Evolutionary conservation across 2,113 vertebrate species (phyloP), one percentile per base, ranked within the genome.

Genomic region (Prolemur simus): DNA sequence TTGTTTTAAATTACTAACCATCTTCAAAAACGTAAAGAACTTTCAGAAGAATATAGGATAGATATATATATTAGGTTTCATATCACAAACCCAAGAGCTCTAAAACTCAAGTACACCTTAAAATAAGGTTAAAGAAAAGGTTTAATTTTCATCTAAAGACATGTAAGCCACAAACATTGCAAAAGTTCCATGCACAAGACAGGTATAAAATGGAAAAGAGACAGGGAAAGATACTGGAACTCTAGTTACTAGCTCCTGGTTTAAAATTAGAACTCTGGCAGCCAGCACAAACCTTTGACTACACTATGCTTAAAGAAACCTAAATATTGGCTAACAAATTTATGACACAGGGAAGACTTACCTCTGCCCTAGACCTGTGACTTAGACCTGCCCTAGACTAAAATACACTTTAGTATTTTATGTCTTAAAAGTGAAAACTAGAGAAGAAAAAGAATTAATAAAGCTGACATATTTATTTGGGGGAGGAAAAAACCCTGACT

Each of bases 221-320:
- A 64, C 39, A 25, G 78, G 27, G 63, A 49, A 64, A 92, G 37
- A 89, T 32, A 96, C 8, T 58, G 12, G 17, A 92, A 66, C 42
- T 89, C 54, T 20, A 74, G 78, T 34, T 88, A 80, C 47, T 84
- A 91, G 64, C 71, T 96, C 78, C 71, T 39, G 34, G 37, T 91
- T 91, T 94, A 85, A 96, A 97, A 96, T 93, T n/a, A 87, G 66
- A 85, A 68, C 91, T 77, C 25, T 91, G 60, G 92, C 69, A 87
- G 73, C 39, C 54, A 94, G 82, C 63, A 80, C 21, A 95, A 89
- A 71, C 56, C 78, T 77, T 8, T 87, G 69, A 84, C 68, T 85
- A 80, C 27, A 29, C 25, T 63, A 29, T 21, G 13, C 68, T 91
- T 95, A 88, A 91, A 58, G 58, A 96, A 96, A 85, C 29, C 52